Evolutionary conservation across 2,113 vertebrate genomes (phyloP), one percentile per base, ranked within the genome.

Genomic region (Pelodiscus sinensis): DNA sequence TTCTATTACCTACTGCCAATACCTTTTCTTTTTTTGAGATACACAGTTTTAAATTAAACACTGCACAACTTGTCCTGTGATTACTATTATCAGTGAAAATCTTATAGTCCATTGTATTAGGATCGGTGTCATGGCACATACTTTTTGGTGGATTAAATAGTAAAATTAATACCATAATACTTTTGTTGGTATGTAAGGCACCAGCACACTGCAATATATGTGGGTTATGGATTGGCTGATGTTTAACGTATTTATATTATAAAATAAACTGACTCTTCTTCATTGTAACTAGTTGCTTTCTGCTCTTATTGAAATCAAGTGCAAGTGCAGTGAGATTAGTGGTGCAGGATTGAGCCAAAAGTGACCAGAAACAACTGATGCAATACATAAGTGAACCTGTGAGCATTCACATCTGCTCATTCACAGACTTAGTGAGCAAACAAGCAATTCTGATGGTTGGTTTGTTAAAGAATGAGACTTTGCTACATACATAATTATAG

Each of bases 1-100:
- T 50, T 88, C 75, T 95, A 25, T 87, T 92, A 85, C 87, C 87
- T 78, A 80, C 18, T 86, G 52, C 75, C 81, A 96, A 51, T 79
- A 90, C 5, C 21, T 77, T 84, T 90, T 65, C 79, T 44, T 60
- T 89, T 94, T 90, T 82, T 31, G 55, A 96, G 94, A 57, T 3
- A n/a, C 12, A 38, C 12, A 85, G 90, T 92, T 83, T 95, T 90
- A 90, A 62, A 92, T 58, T 8, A 88, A 94, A 80, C 25, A 78
- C 52, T 68, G 29, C 12, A 58, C 7, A 81, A 18, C 7, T 78
- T 85, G 10, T 73, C n/a, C 87, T 90, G 50, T 0, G 2, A 21
- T 68, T 91, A 62, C 2, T 89, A 56, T 55, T 92, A 13, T 87
- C 25, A 82, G 1, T 31, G 9, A 38, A 25, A 71, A 82, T 8